Conservation (phyloP, 2,797 vertebrate species). For the Acanthiza pusilla region DNA sequence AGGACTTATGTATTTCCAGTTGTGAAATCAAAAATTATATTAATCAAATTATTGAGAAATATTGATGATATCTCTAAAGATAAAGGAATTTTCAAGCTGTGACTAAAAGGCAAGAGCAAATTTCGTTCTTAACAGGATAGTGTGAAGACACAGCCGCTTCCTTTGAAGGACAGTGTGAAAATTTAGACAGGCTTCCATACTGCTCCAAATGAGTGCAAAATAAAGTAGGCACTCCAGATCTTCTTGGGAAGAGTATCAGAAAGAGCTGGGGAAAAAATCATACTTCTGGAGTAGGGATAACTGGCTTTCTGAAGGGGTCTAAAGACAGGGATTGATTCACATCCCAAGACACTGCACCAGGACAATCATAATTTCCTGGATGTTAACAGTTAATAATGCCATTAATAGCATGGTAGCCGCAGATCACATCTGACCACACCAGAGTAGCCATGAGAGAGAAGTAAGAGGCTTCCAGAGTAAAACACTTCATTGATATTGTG, state of each 20-base stretch:
- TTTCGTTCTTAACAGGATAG: neutral
- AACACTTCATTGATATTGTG: neutral
- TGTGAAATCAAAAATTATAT: neutral
- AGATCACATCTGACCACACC: neutral
- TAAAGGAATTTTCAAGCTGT: neutral
- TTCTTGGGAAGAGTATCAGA: neutral
- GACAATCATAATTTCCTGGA: neutral
- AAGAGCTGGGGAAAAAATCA: neutral
- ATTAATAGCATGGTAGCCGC: neutral
- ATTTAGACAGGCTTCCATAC: neutral
- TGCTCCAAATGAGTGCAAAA: neutral
- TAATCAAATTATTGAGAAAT: neutral
- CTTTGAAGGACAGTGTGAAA: conserved; percentile 23
- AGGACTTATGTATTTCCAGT: neutral
- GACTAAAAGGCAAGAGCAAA: neutral
- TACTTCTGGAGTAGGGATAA: neutral
- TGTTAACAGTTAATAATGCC: neutral
- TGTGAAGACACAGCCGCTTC: neutral
- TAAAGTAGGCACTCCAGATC: neutral
- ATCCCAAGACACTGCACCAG: neutral
- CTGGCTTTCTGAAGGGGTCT: neutral
- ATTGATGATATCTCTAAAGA: neutral
- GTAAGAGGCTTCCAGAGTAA: neutral
- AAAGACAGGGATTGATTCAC: neutral
- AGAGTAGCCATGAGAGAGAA: neutral